Base-by-base conservation (phyloP, 2,888 invertebrate genomes). In the Helleia helle region DNA sequence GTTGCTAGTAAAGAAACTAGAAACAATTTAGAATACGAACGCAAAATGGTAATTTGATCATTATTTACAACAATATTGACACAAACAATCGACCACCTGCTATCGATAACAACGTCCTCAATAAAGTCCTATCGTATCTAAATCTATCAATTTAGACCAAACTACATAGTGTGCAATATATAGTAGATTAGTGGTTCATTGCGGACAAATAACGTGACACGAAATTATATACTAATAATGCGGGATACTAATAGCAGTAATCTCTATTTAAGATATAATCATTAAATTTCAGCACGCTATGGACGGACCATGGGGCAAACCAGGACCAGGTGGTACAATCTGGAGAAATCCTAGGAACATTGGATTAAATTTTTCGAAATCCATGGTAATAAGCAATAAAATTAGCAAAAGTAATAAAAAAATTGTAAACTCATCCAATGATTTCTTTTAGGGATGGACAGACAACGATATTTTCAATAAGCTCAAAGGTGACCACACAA, bases 331-430 rank as follows among this genome's bases (percentile, higher is more conserved):
- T 40, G 93, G 93, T 48, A 81, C 85, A 40, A 87, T 88, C 50
- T 93, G 93, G 93, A 87, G 93, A 61, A 89, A 90, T 72, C 92
- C 91, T 46, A 87, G 89, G 58, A 81, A 89, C 62, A 86, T 91
- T 58, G 93, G 93, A 59, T 74, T 88, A 55, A 88, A 91, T 72
- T 93, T 93, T 84, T 88, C 91, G 56, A 89, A 91, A 68, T 93
- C 93, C 52, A 87, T 93, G 91, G 93, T 93, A 87, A n/a, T n/a
- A n/a, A 25, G 15, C n/a, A n/a, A 12, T 18, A 29, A 15, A 24
- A 37, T 4, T 8, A 40, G n/a, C n/a, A 37, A 18, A 18, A 22
- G 22, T 22, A 6, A 6, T 22, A 8, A 7, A 5, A 22, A 2
- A 6, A 22, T 3, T 2, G 2, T 22, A 22, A 22, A 9, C 25